Conservation (phyloP, 2,113 vertebrate genomes). For the Alouatta palliata region DNA sequence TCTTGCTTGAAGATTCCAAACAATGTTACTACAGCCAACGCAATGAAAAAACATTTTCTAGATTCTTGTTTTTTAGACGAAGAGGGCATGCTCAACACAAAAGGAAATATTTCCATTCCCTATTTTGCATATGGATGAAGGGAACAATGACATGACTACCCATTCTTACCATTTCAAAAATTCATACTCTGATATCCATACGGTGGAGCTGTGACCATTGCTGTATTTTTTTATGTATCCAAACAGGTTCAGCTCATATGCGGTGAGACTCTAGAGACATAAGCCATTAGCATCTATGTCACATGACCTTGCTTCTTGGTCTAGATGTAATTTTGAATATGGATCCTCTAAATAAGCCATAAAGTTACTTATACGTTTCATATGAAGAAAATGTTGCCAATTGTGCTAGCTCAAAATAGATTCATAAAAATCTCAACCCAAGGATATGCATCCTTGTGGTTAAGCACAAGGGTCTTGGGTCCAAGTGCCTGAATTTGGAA, state of each 20-base stretch:
- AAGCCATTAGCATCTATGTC: background rate
- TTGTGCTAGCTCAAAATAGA: background rate
- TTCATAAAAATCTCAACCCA: background rate
- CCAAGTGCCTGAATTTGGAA: background rate
- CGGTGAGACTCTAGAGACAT: background rate
- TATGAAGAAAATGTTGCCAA: background rate
- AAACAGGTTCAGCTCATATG: background rate
- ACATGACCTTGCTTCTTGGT: background rate
- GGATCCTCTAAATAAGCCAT: background rate
- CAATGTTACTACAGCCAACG: background rate
- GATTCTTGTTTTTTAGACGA: background rate
- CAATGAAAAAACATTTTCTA: background rate
- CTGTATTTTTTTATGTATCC: background rate
- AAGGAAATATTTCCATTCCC: background rate
- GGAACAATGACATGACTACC: background rate
- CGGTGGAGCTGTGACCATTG: background rate
- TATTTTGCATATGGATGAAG: background rate
- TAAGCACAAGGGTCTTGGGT: background rate
- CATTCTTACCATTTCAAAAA: background rate
- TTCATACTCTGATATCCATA: background rate
- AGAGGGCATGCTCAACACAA: background rate
- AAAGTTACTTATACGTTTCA: background rate
- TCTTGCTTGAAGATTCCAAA: background rate
- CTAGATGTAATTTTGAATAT: background rate
- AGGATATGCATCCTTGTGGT: background rate